Conservation (phyloP, 1,140 invertebrate species). For the Scaptomyza montana region DNA sequence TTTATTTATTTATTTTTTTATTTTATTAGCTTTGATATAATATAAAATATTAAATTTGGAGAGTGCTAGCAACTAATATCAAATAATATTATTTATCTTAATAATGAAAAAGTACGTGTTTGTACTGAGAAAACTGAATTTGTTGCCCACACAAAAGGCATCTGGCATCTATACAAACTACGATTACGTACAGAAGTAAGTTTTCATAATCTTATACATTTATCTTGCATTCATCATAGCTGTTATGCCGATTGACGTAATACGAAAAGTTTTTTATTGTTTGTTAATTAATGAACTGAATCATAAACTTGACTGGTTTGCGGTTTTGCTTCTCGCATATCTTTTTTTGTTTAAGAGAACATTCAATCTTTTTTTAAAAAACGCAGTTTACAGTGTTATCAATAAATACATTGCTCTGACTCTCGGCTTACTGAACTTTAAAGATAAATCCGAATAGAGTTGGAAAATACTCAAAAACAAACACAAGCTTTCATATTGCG, state of each 20-base stretch:
- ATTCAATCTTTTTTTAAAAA: too few species aligned
- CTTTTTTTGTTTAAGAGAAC: background rate
- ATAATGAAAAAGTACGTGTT: slow-evolving; percentile 40
- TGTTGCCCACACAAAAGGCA: background rate
- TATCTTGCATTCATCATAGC: background rate
- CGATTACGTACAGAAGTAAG: slow-evolving; percentile 61
- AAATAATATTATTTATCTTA: background rate
- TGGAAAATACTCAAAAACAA: slow-evolving; percentile 13
- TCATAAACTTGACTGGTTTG: slow-evolving; percentile 19
- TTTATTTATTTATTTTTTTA: too few species aligned
- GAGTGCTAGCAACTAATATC: too few species aligned
- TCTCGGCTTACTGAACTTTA: slow-evolving; percentile 6
- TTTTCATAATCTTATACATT: slow-evolving; percentile 3
- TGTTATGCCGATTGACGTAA: background rate
- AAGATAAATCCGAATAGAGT: slow-evolving; percentile 26
- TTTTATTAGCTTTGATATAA: too few species aligned
- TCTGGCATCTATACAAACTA: slow-evolving; percentile 33
- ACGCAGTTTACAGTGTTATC: too few species aligned
- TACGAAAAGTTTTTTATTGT: background rate
- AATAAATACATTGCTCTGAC: too few species aligned
- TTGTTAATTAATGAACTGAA: slow-evolving; percentile 15
- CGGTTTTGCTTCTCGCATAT: too few species aligned
- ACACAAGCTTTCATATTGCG: slow-evolving; percentile 47
- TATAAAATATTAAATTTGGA: too few species aligned
- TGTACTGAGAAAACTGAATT: slow-evolving; percentile 15